These are phyloP conservation scores for Cladopsammia gracilis DNA, from an alignment of 64 coral and sea anemone species.

Conservation along the genomic window DNA sequence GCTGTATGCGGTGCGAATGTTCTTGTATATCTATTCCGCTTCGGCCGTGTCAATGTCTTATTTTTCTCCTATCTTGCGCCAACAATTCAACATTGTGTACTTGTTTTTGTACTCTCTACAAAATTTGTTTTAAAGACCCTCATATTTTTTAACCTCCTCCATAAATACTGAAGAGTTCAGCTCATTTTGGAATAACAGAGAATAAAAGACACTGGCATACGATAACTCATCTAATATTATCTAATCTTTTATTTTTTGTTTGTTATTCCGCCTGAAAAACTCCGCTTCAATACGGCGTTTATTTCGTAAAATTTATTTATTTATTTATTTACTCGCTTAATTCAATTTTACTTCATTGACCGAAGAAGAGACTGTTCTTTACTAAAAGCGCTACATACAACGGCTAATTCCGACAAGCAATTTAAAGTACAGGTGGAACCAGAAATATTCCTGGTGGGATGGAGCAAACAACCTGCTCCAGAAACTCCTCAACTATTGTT, in stretches of 20 bases:
- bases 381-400: neutral
- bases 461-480: neutral
- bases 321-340: too few species aligned
- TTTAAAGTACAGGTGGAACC: neutral
- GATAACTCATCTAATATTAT: too few species aligned
- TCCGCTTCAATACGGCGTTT: too few species aligned
- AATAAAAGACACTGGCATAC: neutral
- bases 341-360: too few species aligned
- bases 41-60: conserved; percentile 7
- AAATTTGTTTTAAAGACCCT: conserved; percentile 19
- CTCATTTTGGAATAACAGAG: neutral
- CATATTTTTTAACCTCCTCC: conserved; percentile 19
- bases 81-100: conserved; percentile 9
- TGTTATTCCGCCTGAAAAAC: too few species aligned
- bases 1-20: too few species aligned
- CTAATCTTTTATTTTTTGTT: too few species aligned
- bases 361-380: too few species aligned
- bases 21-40: conserved; percentile 43
- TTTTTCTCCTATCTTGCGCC: conserved; percentile 3
- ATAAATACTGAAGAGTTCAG: conserved; percentile 3
- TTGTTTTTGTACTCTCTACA: conserved; percentile 40
- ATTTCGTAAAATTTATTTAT: too few species aligned
- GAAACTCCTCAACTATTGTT: neutral
- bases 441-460: neutral
- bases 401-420: neutral